phyloP scores from a whole-genome alignment of 2,113 vertebrate genomes.

The Podocnemis expansa region DNA sequence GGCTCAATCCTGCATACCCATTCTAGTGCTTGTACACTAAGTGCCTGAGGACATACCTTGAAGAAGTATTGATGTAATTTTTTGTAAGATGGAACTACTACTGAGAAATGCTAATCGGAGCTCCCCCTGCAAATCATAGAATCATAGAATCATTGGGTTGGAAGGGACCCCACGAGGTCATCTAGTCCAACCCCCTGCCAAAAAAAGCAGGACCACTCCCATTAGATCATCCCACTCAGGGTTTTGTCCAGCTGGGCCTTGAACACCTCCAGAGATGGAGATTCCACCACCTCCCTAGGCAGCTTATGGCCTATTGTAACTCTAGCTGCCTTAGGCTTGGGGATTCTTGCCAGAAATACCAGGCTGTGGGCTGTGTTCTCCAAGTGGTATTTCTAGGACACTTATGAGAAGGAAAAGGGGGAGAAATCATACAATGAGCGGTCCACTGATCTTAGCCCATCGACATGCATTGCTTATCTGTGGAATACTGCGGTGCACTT shows the following conservation, averaged over 20 bases:
- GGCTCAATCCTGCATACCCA: background rate
- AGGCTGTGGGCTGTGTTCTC: background rate
- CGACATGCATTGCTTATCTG: background rate
- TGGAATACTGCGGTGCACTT: background rate
- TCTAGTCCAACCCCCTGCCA: too few relatives aligned
- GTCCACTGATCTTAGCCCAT: background rate
- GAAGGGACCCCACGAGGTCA: too few relatives aligned
- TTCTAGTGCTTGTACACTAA: background rate
- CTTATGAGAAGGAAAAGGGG: background rate
- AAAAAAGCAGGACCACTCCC: too few relatives aligned
- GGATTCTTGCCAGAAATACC: conserved; percentile 32
- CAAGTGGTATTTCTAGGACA: conserved; percentile 30
- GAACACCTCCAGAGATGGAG: too few relatives aligned
- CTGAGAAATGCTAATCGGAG: conserved; percentile 41
- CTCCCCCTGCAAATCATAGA: conserved; percentile 15
- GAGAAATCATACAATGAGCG: background rate
- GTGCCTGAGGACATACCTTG: background rate
- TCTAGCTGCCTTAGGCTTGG: conserved; percentile 32
- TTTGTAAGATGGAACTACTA: conserved; percentile 11
- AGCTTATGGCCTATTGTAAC: conserved; percentile 43
- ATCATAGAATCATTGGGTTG: too few relatives aligned
- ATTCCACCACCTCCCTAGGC: too few relatives aligned
- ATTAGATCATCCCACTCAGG: too few relatives aligned
- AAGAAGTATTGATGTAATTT: background rate
- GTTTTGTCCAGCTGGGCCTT: too few relatives aligned